phyloP scores from a whole-genome alignment of 2,888 invertebrate species.

The Stenichneumon culpator region DNA sequence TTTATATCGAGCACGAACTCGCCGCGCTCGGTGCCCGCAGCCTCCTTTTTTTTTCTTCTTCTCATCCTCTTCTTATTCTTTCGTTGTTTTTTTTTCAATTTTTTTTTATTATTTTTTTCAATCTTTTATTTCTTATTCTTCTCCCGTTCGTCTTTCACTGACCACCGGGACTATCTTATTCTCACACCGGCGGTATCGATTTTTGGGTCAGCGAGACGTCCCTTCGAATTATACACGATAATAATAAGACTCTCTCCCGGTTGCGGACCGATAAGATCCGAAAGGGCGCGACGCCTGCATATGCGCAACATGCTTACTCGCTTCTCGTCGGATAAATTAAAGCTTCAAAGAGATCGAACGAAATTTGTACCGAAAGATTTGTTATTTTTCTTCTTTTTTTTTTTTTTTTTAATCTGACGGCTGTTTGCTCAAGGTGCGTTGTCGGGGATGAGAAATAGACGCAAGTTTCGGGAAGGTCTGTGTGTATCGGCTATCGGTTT shows the following conservation, averaged over 20 bases:
- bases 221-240: conserved; percentile 70
- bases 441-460: conserved; percentile 17
- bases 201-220: conserved; percentile 72
- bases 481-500: conserved; percentile 45
- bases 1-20: conserved; percentile 71
- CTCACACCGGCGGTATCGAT: conserved; percentile 58
- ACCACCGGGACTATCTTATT: conserved; percentile 43
- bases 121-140: conserved; percentile 24
- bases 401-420: conserved; percentile 27
- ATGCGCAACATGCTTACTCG: conserved; percentile 26
- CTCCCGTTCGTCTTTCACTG: conserved; percentile 46
- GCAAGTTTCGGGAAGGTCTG: conserved; percentile 27
- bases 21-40: conserved; percentile 55
- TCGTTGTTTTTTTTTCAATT: not conserved
- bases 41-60: conserved; percentile 5
- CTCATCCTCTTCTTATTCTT: conserved; percentile 23
- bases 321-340: conserved; percentile 52
- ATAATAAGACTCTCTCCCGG: conserved; percentile 63
- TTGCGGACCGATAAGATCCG: conserved; percentile 61
- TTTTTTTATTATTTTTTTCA: conserved; percentile 21
- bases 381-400: not conserved
- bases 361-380: conserved; percentile 76
- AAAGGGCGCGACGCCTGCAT: conserved; percentile 44
- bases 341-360: conserved; percentile 50
- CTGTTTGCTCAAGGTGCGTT: conserved; percentile 42